Base-by-base conservation (phyloP, 2,113 vertebrate species). In the Microtus montanus region DNA sequence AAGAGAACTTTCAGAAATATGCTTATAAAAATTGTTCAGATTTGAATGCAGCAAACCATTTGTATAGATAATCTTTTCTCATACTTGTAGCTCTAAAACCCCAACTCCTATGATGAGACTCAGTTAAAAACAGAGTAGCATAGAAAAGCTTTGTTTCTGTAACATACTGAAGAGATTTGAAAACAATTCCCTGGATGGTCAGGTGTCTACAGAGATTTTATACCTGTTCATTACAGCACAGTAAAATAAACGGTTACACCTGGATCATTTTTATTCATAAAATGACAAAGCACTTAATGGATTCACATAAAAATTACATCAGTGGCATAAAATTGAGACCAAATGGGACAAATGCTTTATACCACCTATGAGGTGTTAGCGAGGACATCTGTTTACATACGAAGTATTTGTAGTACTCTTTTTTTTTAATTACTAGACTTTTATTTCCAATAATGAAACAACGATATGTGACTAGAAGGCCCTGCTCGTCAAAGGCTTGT, bases 201-300 rank as follows among this genome's bases (percentile, higher is more conserved):
- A 26, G 85, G 85, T 58, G 82, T 38, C 66, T 26, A 41, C 14
- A 68, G 90, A 52, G 85, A 93, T 71, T 74, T 68, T 33, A 83
- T 35, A 77, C 15, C 30, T 85, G 41, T 19, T 6, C n/a, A 20
- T 75, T 41, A 93, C 2, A 64, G 77, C 13, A 95, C 7, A 82
- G 9, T 52, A 47, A 96, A 95, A 86, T 7, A 89, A 82, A 44
- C 4, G 52, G 28, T 41, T 86, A 84, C 7, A 92, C 14, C 41
- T 64, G 52, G 28, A 70, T 79, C 63, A 94, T 66, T 92, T 95
- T 87, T 96, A 90, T 84, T 94, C 63, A 89, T 66, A 87, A 95
- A 91, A 71, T 95, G 82, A 92, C 77, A 93, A 96, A 77, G 61
- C 61, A 80, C 28, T 74, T 77, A 91, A 10, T 54, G 15, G 54